These are phyloP conservation scores for Lepus americanus DNA, from an alignment of 2,113 vertebrate genomes.

Conservation along the genomic window DNA sequence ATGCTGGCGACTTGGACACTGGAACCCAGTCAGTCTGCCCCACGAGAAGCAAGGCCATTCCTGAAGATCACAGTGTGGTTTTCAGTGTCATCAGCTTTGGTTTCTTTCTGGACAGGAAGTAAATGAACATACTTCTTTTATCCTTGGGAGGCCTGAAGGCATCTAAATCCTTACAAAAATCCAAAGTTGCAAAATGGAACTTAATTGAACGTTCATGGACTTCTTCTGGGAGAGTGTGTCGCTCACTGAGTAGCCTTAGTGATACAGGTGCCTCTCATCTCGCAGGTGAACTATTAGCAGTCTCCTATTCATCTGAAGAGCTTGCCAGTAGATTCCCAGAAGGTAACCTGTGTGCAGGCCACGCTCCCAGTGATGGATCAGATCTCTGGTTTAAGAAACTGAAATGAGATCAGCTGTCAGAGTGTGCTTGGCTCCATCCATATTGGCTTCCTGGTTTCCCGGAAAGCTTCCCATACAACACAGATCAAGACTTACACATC, in stretches of 20 bases:
- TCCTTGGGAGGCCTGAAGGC: neutral
- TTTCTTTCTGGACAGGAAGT: neutral
- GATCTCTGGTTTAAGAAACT: neutral
- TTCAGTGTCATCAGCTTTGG: neutral
- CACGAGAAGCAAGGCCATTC: neutral
- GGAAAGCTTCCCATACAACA: neutral
- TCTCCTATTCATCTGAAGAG: neutral
- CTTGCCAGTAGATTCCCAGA: neutral
- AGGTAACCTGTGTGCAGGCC: neutral
- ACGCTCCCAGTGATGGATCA: neutral
- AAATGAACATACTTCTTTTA: slow-evolving; percentile 11
- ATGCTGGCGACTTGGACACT: neutral
- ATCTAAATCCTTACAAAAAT: slow-evolving; percentile 19
- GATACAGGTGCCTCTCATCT: neutral
- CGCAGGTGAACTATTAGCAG: neutral
- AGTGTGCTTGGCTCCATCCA: neutral
- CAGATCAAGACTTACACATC: neutral
- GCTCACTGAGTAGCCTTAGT: neutral
- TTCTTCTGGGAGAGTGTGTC: neutral
- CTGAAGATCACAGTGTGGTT: neutral
- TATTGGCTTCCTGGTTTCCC: neutral
- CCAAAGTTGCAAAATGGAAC: neutral
- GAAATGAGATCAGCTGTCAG: neutral
- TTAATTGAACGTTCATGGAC: neutral
- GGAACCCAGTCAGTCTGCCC: neutral